Percentiles rank a stretch among this genome's conserved stretches.
Evolutionary conservation across 2,113 vertebrate genomes (phyloP).

Genomic region (Peucedramus taeniatus): DNA sequence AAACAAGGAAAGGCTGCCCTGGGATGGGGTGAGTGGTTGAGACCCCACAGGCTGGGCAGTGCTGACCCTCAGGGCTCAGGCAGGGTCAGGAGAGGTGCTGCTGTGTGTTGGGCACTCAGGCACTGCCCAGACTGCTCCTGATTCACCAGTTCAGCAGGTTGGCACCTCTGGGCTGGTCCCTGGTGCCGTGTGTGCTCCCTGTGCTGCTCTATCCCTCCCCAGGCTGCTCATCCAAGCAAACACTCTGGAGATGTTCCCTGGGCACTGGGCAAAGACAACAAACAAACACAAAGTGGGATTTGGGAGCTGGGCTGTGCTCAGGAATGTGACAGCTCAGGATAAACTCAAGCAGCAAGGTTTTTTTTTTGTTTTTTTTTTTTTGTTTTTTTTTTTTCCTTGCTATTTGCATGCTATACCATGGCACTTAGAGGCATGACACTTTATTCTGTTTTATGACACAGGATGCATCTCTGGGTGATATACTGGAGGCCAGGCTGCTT

Average conservation of each 20-base stretch:
- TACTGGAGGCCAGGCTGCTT: not conserved
- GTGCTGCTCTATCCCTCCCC: not conserved
- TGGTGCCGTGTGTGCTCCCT: accelerated
- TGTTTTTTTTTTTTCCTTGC: not conserved
- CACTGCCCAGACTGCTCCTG: not conserved
- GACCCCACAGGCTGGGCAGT: not conserved
- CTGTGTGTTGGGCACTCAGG: accelerated
- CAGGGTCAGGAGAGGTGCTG: not conserved
- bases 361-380: too few relatives aligned
- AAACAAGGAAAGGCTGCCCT: not conserved
- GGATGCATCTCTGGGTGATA: not conserved
- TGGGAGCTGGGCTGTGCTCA: not conserved
- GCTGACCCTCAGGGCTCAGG: not conserved
- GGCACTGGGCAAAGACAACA: not conserved
- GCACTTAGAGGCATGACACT: not conserved
- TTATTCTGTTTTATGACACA: not conserved
- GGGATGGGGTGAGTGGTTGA: not conserved
- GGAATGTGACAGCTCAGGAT: not conserved
- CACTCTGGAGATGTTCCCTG: not conserved
- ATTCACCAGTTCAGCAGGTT: not conserved
- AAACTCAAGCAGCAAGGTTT: not conserved
- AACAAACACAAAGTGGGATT: not conserved
- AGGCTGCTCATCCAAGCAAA: not conserved
- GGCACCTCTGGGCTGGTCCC: not conserved
- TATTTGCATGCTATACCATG: not conserved